phyloP scores from a whole-genome alignment of 2,888 invertebrate species.

The Phrixothrix hirtus region DNA sequence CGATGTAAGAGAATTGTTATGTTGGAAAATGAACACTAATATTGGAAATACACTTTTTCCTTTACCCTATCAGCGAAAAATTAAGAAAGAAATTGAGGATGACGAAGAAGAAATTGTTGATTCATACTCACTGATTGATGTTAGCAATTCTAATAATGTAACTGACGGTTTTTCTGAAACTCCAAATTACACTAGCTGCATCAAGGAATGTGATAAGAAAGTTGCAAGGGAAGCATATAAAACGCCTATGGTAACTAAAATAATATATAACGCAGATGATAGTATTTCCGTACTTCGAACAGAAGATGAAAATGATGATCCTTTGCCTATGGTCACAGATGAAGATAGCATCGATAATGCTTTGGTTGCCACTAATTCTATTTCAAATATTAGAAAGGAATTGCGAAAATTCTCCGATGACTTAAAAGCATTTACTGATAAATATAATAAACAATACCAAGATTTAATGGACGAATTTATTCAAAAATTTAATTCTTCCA shows the following conservation, averaged over 20 bases:
- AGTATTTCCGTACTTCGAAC: constrained; percentile 1
- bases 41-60: constrained; percentile 39
- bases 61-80: constrained; percentile 4
- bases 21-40: constrained; percentile 45
- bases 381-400: constrained; percentile 38
- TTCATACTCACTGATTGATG: constrained; percentile 9
- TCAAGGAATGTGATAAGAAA: constrained; percentile 31
- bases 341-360: constrained; percentile 31
- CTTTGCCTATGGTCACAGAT: constrained; percentile 2
- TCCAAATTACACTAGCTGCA: constrained; percentile 28
- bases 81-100: neutral
- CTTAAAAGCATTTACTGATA: constrained; percentile 34
- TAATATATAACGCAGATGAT: no score
- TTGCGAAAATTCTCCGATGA: constrained; percentile 35
- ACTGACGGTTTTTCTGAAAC: no score
- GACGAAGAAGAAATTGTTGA: constrained; percentile 1
- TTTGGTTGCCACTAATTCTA: constrained; percentile 36
- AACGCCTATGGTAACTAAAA: constrained; percentile 34
- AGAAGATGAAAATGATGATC: constrained; percentile 1
- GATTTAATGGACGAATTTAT: constrained; percentile 3
- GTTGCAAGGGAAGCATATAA: constrained; percentile 26
- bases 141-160: no score
- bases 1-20: constrained; percentile 46
- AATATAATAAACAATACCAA: constrained; percentile 35
- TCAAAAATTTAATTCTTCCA: constrained; percentile 5